Conservation (phyloP, 2,888 invertebrate genomes). For the Leptopterna dolabrata region DNA sequence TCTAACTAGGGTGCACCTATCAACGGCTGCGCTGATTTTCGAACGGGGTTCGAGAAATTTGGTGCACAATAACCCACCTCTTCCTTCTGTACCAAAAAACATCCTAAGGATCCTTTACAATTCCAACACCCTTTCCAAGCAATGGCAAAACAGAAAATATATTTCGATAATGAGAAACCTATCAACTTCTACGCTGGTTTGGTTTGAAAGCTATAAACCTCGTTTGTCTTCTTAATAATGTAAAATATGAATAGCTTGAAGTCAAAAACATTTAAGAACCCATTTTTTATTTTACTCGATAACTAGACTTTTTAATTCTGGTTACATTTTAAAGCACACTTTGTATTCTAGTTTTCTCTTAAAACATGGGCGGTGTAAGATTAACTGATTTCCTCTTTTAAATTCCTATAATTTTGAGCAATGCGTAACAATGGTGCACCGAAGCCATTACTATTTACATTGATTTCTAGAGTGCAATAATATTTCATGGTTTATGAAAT, state of each 20-base stretch:
- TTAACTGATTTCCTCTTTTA: neutral
- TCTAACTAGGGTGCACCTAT: no score
- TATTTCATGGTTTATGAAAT: neutral
- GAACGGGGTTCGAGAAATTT: neutral
- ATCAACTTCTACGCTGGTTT: neutral
- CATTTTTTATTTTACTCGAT: neutral
- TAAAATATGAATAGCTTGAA: neutral
- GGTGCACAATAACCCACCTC: neutral
- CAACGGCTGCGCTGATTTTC: no score
- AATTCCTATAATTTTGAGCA: slow-evolving; percentile 44
- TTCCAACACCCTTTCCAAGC: neutral
- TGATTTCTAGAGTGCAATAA: slow-evolving; percentile 31
- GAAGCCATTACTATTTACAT: slow-evolving; percentile 38
- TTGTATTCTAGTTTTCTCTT: neutral
- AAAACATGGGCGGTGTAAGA: neutral
- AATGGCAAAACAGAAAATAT: neutral
- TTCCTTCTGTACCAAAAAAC: neutral
- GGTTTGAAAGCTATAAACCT: neutral
- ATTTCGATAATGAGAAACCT: neutral
- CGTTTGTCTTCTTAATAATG: neutral
- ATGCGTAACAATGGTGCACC: slow-evolving; percentile 39
- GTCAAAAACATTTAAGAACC: neutral
- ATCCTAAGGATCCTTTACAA: neutral
- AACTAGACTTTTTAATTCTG: neutral
- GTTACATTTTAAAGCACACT: neutral